phyloP scores from a whole-genome alignment of 2,113 vertebrate species.

The Tyto alba region DNA sequence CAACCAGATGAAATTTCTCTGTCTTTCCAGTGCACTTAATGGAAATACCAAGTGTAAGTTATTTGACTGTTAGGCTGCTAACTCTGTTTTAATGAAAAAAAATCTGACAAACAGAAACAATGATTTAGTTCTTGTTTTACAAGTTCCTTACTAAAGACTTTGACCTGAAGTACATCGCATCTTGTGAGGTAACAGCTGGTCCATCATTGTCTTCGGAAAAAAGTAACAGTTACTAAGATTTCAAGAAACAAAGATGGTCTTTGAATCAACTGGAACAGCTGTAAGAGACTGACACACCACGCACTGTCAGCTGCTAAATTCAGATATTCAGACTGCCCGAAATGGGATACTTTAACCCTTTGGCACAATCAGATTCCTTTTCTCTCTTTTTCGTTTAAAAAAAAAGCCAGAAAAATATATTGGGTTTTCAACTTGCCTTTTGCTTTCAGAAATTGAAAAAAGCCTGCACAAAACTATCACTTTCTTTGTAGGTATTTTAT shows the following conservation, averaged over 20 bases:
- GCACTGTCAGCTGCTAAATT: slow-evolving; percentile 69
- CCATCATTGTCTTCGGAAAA: slow-evolving; percentile 51
- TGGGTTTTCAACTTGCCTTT: neutral
- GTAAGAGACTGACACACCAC: slow-evolving; percentile 53
- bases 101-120: neutral
- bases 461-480: rapidly evolving
- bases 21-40: slow-evolving; percentile 5
- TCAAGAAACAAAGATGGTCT: slow-evolving; percentile 74
- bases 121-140: slow-evolving; percentile 46
- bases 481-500: neutral
- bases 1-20: slow-evolving; percentile 19
- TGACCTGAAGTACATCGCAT: slow-evolving; percentile 13
- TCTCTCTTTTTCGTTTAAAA: neutral
- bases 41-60: neutral
- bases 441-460: neutral
- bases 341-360: slow-evolving; percentile 54
- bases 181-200: slow-evolving; percentile 72
- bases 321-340: neutral
- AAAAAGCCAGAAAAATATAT: neutral
- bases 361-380: neutral
- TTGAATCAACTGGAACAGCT: slow-evolving; percentile 73
- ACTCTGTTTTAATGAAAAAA: neutral
- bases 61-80: slow-evolving; percentile 1
- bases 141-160: slow-evolving; percentile 19
- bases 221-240: slow-evolving; percentile 72